phyloP scores from a whole-genome alignment of 2,888 invertebrate genomes.

The Antheraea assamensis region DNA sequence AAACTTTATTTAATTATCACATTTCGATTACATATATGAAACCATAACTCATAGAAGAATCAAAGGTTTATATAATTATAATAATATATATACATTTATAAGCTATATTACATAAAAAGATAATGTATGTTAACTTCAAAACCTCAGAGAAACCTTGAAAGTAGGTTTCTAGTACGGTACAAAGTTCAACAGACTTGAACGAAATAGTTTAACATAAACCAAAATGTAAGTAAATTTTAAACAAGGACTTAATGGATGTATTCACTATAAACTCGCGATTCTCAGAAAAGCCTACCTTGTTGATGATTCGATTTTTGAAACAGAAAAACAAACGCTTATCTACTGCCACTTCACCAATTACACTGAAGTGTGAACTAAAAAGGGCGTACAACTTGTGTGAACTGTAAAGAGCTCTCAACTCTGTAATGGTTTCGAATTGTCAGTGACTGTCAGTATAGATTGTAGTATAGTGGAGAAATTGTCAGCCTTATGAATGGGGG shows the following conservation, averaged over 20 bases:
- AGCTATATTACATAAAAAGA: not conserved
- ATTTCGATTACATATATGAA: not conserved
- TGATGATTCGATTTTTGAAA: not conserved
- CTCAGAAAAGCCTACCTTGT: not conserved
- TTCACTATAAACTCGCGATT: not conserved
- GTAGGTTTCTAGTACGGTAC: conserved; percentile 34
- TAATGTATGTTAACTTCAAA: not conserved
- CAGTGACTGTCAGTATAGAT: too few relatives aligned
- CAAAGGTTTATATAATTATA: not conserved
- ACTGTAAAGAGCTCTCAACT: not conserved
- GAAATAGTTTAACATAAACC: not conserved
- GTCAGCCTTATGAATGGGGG: too few relatives aligned
- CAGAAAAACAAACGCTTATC: not conserved
- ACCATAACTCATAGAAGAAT: not conserved
- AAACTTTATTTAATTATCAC: not conserved
- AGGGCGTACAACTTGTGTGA: not conserved
- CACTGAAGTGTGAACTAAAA: not conserved
- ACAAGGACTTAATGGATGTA: not conserved
- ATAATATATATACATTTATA: not conserved
- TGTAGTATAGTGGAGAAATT: too few relatives aligned
- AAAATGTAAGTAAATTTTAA: not conserved
- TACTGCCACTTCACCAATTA: not conserved
- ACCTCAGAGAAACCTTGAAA: conserved; percentile 25
- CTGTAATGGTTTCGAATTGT: too few relatives aligned
- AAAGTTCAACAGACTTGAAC: conserved; percentile 42